These are phyloP conservation scores for Eclectus roratus DNA, from an alignment of 2,113 vertebrate species.

Conservation along the genomic window DNA sequence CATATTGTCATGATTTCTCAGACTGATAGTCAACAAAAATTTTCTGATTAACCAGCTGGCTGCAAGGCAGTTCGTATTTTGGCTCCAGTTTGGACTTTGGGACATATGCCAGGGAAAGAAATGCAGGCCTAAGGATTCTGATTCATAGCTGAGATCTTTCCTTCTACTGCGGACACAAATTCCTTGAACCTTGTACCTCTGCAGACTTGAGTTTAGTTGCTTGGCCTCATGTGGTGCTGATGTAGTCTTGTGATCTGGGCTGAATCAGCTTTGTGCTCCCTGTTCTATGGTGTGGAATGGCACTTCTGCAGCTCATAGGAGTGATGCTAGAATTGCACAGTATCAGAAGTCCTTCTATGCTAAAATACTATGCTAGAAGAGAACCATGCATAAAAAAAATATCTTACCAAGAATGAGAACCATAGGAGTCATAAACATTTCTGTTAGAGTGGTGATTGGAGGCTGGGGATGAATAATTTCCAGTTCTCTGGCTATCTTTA, in stretches of 20 bases:
- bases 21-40: not conserved
- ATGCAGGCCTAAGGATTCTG: not conserved
- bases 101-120: not conserved
- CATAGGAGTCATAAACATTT: not conserved
- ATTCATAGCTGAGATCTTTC: not conserved
- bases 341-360: not conserved
- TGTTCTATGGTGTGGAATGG: not conserved
- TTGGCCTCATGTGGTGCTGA: not conserved
- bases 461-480: not conserved
- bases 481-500: not conserved
- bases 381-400: not conserved
- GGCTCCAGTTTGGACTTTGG: not conserved
- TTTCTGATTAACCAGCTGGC: not conserved
- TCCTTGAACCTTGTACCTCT: not conserved
- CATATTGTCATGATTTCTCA: not conserved
- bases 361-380: slow-evolving; percentile 1
- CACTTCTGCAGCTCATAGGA: not conserved
- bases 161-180: not conserved
- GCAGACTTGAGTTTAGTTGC: not conserved
- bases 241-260: not conserved
- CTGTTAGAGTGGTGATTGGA: not conserved
- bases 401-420: not conserved
- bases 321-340: not conserved
- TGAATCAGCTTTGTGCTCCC: not conserved
- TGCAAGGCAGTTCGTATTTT: not conserved